Evolutionary conservation across 2,888 invertebrate species (phyloP).

Genomic region (Empis stercorea): DNA sequence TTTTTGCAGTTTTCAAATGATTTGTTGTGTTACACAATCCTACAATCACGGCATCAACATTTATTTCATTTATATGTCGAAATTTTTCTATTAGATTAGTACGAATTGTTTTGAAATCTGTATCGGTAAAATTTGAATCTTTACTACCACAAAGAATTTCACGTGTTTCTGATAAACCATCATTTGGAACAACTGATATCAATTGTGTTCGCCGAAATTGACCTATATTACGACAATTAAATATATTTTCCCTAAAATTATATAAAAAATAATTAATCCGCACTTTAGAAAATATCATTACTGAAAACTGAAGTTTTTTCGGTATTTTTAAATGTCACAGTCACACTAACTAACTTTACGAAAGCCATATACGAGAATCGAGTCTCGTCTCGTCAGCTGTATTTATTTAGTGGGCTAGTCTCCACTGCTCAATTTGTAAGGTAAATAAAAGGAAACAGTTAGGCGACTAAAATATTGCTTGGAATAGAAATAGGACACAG

Average conservation of each 20-base stretch:
- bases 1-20: conserved; percentile 40
- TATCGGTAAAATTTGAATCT: conserved; percentile 7
- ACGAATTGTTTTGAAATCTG: conserved; percentile 24
- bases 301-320: too few relatives aligned
- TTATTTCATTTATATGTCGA: conserved; percentile 29
- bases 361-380: too few relatives aligned
- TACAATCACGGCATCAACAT: conserved; percentile 48
- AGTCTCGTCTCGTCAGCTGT: too few relatives aligned
- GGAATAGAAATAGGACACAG: too few relatives aligned
- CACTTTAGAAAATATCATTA: too few relatives aligned
- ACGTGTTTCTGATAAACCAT: not conserved
- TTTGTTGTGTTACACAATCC: conserved; percentile 37
- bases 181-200: not conserved
- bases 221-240: not conserved
- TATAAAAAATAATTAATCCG: not conserved
- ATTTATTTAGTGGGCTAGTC: too few relatives aligned
- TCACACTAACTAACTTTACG: too few relatives aligned
- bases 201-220: not conserved
- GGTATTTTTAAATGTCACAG: too few relatives aligned
- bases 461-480: too few relatives aligned
- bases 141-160: not conserved
- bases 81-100: conserved; percentile 18
- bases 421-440: too few relatives aligned
- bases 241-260: not conserved
- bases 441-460: too few relatives aligned